Percentiles rank a stretch among this genome's conserved stretches.
These are phyloP conservation scores for Passerina amoena DNA, from an alignment of 2,113 vertebrate species.

Conservation along the genomic window DNA sequence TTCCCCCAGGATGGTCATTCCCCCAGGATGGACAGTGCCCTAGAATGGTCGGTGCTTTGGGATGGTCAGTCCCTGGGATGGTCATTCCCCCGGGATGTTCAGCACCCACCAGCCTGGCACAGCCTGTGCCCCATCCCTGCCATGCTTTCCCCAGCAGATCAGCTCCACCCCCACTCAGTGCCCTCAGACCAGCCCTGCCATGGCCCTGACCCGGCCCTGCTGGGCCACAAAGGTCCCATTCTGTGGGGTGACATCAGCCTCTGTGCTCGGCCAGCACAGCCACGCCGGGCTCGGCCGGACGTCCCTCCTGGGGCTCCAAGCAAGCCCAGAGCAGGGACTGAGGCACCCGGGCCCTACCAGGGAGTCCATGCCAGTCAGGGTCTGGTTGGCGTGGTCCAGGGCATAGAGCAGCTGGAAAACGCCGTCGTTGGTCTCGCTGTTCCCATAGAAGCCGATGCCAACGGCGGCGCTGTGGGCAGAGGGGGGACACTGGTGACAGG, in stretches of 20 bases:
- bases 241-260: background rate
- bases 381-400: slow-evolving; percentile 92
- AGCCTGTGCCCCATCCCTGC: background rate
- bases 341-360: slow-evolving; percentile 78
- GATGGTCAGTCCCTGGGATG: no score
- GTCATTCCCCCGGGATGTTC: no score
- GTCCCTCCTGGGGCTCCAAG: background rate
- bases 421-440: slow-evolving; percentile 95
- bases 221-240: slow-evolving; percentile 30
- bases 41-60: background rate
- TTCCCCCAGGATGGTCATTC: background rate
- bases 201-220: rapidly evolving
- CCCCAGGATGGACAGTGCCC: rapidly evolving
- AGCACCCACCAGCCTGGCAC: background rate
- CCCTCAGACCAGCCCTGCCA: background rate
- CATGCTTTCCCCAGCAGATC: background rate
- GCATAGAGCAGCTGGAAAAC: slow-evolving; percentile 93
- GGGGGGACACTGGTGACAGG: background rate
- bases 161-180: background rate
- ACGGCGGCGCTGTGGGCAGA: slow-evolving; percentile 80
- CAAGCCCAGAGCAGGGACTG: rapidly evolving
- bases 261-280: background rate
- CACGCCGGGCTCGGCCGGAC: background rate
- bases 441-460: slow-evolving; percentile 95
- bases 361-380: slow-evolving; percentile 84